Evolutionary conservation across 2,113 vertebrate genomes (phyloP), one percentile per base, ranked within the genome.

Genomic region (Gracilinanus agilis): DNA sequence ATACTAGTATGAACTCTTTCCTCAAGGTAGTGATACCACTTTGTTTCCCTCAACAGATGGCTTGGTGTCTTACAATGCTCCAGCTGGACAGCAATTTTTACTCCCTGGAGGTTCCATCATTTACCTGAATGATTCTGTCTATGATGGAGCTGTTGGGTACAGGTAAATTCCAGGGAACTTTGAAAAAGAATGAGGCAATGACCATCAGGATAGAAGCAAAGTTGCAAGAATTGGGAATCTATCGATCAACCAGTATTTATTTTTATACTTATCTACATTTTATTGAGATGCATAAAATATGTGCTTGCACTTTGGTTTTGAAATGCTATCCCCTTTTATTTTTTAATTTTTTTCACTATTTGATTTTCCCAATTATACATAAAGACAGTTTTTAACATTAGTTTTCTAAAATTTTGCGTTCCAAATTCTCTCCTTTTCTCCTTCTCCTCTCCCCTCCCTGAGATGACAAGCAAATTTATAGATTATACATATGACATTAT

Each of bases 71-170:
- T 99, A 99, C 95, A 99, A 97, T 0, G 98, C 99, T 0, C 99
- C 99, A 0, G 98, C 99, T 0, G 99, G 99, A 10, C 99, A 99
- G 96, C 99, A 99, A 95, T 99, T 99, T 55, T 96, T 99, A 98
- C 98, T 99, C 93, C 98, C 99, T 0, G 98, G 98, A 58, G 99
- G 99, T 90, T 98, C 99, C 12, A 93, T 99, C 88, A 98, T 99
- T 97, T 99, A 99, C 97, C 98, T 99, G 88, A 99, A 99, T 0
- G 99, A 99, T 96, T 99, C 99, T 0, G 99, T 99, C 93, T 99
- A 99, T 12, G 99, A 99, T 0, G 99, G 99, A 56, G 98, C 98
- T 0, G 97, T 99, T 0, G 98, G 99, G 40, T 99, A 99, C 98
- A 99, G 99, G 99, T 99, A 94, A 98, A 96, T 95, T 58, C 49